Evolutionary conservation across 2,113 vertebrate species (phyloP).

Genomic region (Nycticryphes semicollaris): DNA sequence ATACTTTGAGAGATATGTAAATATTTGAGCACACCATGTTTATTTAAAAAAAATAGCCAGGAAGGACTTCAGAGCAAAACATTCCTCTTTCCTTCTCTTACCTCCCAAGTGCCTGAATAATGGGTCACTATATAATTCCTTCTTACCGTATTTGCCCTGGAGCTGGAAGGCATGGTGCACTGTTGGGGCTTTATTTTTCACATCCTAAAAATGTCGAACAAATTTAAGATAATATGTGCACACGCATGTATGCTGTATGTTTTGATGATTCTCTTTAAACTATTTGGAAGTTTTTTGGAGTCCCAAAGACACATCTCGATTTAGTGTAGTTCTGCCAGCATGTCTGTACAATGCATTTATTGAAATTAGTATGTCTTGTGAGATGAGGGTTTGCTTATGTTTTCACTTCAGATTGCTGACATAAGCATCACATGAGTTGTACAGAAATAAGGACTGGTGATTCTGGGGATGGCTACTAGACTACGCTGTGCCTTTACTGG

Average conservation of each 20-base stretch:
- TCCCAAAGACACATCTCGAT: background rate
- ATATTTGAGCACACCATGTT: background rate
- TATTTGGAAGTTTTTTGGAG: background rate
- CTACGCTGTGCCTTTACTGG: background rate
- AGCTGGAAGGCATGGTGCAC: background rate
- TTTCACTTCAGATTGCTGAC: background rate
- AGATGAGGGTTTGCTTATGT: background rate
- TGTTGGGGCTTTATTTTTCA: background rate
- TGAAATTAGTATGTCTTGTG: background rate
- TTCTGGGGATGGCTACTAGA: background rate
- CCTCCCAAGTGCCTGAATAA: background rate
- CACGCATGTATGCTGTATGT: fast-evolving
- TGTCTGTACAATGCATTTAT: background rate
- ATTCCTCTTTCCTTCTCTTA: background rate
- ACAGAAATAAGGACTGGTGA: background rate
- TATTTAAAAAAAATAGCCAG: background rate
- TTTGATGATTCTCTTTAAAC: background rate
- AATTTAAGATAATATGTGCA: background rate
- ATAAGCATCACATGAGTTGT: background rate
- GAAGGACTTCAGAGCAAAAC: background rate
- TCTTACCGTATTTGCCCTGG: background rate
- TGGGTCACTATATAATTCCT: background rate
- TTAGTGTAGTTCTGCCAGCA: background rate
- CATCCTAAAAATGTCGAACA: background rate
- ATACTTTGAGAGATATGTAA: background rate